phyloP scores from a whole-genome alignment of 2,113 vertebrate species.

The Rafetus swinhoei region DNA sequence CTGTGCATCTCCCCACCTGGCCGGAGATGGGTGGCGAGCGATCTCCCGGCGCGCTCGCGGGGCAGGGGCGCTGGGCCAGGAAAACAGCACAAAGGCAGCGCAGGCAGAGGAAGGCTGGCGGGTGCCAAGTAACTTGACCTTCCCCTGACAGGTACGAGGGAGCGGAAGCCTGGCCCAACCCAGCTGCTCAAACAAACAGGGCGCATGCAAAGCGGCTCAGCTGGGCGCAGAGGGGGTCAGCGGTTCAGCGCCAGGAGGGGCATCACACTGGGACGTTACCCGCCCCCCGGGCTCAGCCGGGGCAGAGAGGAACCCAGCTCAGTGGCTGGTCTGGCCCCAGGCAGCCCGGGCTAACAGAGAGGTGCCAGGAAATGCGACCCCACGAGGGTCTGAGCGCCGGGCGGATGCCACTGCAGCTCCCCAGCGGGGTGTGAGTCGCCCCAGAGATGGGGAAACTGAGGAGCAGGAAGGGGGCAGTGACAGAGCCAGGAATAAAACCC shows the following conservation, averaged over 20 bases:
- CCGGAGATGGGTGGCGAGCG: neutral
- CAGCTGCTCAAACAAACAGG: neutral
- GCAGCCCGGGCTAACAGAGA: neutral
- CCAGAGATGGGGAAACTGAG: neutral
- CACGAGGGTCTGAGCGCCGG: neutral
- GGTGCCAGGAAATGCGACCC: neutral
- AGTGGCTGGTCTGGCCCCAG: neutral
- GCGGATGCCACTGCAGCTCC: neutral
- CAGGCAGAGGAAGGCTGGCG: neutral
- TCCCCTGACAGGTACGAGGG: neutral
- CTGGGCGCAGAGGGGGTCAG: neutral
- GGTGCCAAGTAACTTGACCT: slow-evolving; percentile 41
- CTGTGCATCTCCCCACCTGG: neutral
- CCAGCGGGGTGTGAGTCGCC: rapidly evolving
- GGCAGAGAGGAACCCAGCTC: neutral
- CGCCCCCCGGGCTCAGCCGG: neutral
- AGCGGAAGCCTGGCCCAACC: neutral
- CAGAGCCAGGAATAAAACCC: neutral
- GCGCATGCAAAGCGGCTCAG: neutral
- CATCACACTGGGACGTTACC: neutral
- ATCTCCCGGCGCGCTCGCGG: too few relatives aligned
- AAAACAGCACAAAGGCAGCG: neutral
- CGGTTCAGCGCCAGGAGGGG: neutral
- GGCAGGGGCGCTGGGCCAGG: neutral
- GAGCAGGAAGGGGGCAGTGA: neutral